A percentile compares a stretch with the other conserved stretches of the same genome.
These are phyloP conservation scores for Rutilus rutilus DNA, from an alignment of 2,113 vertebrate genomes.

Conservation along the genomic window DNA sequence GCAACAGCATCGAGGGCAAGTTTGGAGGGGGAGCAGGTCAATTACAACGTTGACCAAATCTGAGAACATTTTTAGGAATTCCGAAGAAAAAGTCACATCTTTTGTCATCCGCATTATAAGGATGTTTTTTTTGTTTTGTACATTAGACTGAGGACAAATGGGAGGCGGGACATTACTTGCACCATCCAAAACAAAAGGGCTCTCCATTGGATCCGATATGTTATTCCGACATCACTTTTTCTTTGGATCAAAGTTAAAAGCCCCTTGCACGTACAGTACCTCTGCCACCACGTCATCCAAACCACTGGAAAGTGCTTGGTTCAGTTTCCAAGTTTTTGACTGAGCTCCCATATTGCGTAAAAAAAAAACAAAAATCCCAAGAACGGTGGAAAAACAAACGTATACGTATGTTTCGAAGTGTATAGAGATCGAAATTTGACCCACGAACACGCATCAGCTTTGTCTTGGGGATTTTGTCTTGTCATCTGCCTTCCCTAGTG, in stretches of 20 bases:
- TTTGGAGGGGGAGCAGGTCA: slow-evolving; percentile 78
- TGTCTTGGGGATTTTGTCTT: slow-evolving; percentile 58
- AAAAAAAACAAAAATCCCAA: background rate
- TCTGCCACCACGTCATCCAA: slow-evolving; percentile 74
- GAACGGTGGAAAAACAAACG: slow-evolving; percentile 26
- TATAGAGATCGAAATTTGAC: slow-evolving; percentile 52
- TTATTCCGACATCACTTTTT: slow-evolving; percentile 37
- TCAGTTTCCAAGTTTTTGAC: slow-evolving; percentile 32
- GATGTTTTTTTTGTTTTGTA: slow-evolving; percentile 48
- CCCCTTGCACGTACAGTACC: slow-evolving; percentile 62
- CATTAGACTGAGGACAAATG: slow-evolving; percentile 48
- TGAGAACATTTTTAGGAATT: slow-evolving; percentile 63
- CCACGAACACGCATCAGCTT: slow-evolving; percentile 66
- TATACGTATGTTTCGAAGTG: slow-evolving; percentile 11
- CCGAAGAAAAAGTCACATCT: slow-evolving; percentile 48
- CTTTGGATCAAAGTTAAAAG: slow-evolving; percentile 60
- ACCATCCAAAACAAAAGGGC: slow-evolving; percentile 74
- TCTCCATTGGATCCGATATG: slow-evolving; percentile 67
- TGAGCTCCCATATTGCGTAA: slow-evolving; percentile 16
- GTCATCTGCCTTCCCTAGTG: slow-evolving; percentile 77
- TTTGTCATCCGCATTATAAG: slow-evolving; percentile 39
- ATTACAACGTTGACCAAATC: slow-evolving; percentile 72
- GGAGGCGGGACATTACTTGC: slow-evolving; percentile 58
- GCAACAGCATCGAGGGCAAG: slow-evolving; percentile 66
- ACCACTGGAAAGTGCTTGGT: slow-evolving; percentile 44